These are phyloP conservation scores for Potamarius usumacintae DNA, from an alignment of 2,113 vertebrate species.

Conservation along the genomic window DNA sequence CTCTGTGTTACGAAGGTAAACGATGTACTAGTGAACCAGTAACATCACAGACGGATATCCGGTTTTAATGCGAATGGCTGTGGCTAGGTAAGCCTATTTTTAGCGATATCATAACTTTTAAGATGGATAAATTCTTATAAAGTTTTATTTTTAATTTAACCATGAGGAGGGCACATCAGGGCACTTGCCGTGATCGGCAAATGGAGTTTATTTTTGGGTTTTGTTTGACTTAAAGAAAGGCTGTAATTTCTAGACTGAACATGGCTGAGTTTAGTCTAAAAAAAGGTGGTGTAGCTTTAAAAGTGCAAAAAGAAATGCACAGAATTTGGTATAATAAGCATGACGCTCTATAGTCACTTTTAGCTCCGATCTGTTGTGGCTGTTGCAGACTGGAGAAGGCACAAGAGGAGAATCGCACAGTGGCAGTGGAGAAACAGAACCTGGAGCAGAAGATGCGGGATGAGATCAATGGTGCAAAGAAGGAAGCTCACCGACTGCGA, in stretches of 20 bases:
- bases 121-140: too few species aligned
- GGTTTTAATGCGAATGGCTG: too few species aligned
- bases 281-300: neutral
- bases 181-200: too few species aligned
- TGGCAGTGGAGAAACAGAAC: constrained; percentile 98
- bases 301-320: neutral
- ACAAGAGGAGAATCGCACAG: constrained; percentile 96
- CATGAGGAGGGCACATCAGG: too few species aligned
- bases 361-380: neutral
- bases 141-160: too few species aligned
- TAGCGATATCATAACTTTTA: too few species aligned
- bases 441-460: constrained; percentile 97
- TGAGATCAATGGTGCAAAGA: constrained; percentile 93
- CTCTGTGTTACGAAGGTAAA: too few species aligned
- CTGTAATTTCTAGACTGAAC: neutral
- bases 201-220: neutral
- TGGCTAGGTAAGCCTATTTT: too few species aligned
- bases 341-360: neutral
- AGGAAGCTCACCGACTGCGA: constrained; percentile 85
- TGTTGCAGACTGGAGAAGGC: constrained; percentile 89
- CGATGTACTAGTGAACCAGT: too few species aligned
- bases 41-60: too few species aligned
- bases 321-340: neutral
- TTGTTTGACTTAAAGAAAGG: neutral
- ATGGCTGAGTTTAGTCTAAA: neutral